A percentile compares a stretch with the other conserved stretches of the same genome.
These are phyloP conservation scores for Heliconius sara DNA, from an alignment of 2,888 invertebrate genomes.

Conservation along the genomic window DNA sequence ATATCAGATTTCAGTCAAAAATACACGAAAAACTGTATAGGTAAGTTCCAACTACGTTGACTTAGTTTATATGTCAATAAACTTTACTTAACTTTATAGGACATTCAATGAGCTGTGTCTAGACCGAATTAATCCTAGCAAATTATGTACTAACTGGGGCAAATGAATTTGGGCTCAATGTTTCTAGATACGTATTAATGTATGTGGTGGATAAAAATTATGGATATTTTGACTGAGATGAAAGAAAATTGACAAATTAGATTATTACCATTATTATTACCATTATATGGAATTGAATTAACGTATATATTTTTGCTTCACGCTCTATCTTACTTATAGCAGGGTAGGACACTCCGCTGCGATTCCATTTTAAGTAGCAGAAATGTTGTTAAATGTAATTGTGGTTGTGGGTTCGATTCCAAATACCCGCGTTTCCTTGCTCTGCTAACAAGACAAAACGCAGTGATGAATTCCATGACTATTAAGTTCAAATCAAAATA, in stretches of 20 bases:
- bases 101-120: slow-evolving; percentile 8
- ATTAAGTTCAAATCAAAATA: too few relatives aligned
- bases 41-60: neutral
- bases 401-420: too few relatives aligned
- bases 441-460: too few relatives aligned
- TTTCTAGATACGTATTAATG: neutral
- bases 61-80: neutral
- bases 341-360: too few relatives aligned
- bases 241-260: neutral
- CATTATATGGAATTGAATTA: neutral
- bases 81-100: slow-evolving; percentile 8
- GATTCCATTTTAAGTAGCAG: too few relatives aligned
- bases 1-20: neutral
- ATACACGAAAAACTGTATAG: neutral
- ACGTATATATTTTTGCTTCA: too few relatives aligned
- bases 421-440: too few relatives aligned
- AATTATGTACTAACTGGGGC: slow-evolving; percentile 11
- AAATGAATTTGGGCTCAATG: slow-evolving; percentile 4
- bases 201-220: neutral
- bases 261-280: neutral
- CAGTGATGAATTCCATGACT: too few relatives aligned
- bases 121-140: slow-evolving; percentile 14
- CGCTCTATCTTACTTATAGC: too few relatives aligned
- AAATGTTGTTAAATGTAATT: too few relatives aligned
- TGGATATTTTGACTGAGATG: neutral